Evolutionary conservation across 2,888 invertebrate species (phyloP).

Genomic region (Thymelicus lineola): DNA sequence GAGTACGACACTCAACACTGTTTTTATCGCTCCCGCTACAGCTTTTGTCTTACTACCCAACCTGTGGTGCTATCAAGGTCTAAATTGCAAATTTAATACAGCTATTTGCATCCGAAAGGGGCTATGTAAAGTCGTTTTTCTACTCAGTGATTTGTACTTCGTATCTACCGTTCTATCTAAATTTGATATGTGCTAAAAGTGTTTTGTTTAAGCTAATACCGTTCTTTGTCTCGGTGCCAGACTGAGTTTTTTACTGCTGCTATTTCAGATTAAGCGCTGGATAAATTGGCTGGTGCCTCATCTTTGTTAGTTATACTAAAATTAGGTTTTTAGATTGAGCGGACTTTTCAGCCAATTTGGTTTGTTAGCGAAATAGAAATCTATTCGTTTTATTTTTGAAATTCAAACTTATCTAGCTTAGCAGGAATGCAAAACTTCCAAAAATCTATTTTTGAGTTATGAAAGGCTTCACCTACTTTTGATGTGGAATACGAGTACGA

Average conservation of each 20-base stretch:
- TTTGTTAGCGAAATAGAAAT: neutral
- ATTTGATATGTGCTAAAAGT: slow-evolving; percentile 66
- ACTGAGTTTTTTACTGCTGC: slow-evolving; percentile 48
- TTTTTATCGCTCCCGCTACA: slow-evolving; percentile 5
- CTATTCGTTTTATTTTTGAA: too few species aligned
- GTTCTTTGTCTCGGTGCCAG: slow-evolving; percentile 51
- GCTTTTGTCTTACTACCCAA: slow-evolving; percentile 35
- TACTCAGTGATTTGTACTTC: slow-evolving; percentile 77
- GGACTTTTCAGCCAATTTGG: neutral
- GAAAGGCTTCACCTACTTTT: too few species aligned
- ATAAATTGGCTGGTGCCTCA: slow-evolving; percentile 31
- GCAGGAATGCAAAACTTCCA: too few species aligned
- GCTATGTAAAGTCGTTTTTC: slow-evolving; percentile 73
- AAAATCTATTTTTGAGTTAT: too few species aligned
- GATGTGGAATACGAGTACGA: too few species aligned
- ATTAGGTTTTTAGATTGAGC: slow-evolving; percentile 32
- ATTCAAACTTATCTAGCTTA: too few species aligned
- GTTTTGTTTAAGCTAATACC: slow-evolving; percentile 51
- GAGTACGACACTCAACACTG: neutral
- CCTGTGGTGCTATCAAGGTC: slow-evolving; percentile 68
- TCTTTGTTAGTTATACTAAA: slow-evolving; percentile 26
- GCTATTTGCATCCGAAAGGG: slow-evolving; percentile 82
- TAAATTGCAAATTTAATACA: slow-evolving; percentile 84
- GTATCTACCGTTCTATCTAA: slow-evolving; percentile 79
- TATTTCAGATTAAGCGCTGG: slow-evolving; percentile 39